phyloP scores from a whole-genome alignment of 1,140 invertebrate genomes.

The Drosophila lacertosa region DNA sequence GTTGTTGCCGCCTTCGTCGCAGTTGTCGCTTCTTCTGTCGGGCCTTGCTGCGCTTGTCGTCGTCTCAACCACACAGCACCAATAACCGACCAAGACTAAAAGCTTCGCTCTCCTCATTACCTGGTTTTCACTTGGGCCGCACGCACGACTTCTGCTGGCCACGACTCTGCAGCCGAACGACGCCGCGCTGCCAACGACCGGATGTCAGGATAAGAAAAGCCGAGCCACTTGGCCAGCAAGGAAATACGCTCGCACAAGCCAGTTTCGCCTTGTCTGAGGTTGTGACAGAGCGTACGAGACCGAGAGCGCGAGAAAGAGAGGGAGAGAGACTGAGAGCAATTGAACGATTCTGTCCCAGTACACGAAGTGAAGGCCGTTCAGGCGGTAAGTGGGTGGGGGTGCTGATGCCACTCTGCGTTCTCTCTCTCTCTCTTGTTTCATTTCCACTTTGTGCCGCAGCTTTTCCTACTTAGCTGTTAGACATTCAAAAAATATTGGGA shows the following conservation, averaged over 20 bases:
- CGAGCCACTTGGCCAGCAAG: slow-evolving; percentile 49
- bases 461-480: slow-evolving; percentile 6
- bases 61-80: slow-evolving; percentile 78
- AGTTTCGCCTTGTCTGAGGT: slow-evolving; percentile 71
- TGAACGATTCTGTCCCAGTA: neutral
- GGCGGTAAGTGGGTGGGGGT: slow-evolving; percentile 12
- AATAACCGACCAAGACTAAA: slow-evolving; percentile 82
- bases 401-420: neutral
- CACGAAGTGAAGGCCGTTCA: slow-evolving; percentile 36
- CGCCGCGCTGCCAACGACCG: slow-evolving; percentile 52
- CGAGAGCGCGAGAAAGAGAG: slow-evolving; percentile 7
- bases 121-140: slow-evolving; percentile 70
- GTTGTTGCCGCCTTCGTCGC: slow-evolving; percentile 20
- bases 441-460: slow-evolving; percentile 36
- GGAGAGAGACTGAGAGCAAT: neutral
- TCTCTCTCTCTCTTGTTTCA: slow-evolving; percentile 37
- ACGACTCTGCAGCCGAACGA: slow-evolving; percentile 16
- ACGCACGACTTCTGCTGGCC: slow-evolving; percentile 17
- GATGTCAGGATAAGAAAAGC: slow-evolving; percentile 65
- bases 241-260: slow-evolving; percentile 57
- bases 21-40: slow-evolving; percentile 45
- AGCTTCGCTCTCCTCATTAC: slow-evolving; percentile 80
- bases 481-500: slow-evolving; percentile 59
- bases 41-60: slow-evolving; percentile 54
- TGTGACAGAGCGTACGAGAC: slow-evolving; percentile 16